Evolutionary conservation across 37 sponge, comb jelly and placozoan genomes (phyloP), one percentile per base, ranked within the genome.

Genomic region (Cliona cf. orientalis): DNA sequence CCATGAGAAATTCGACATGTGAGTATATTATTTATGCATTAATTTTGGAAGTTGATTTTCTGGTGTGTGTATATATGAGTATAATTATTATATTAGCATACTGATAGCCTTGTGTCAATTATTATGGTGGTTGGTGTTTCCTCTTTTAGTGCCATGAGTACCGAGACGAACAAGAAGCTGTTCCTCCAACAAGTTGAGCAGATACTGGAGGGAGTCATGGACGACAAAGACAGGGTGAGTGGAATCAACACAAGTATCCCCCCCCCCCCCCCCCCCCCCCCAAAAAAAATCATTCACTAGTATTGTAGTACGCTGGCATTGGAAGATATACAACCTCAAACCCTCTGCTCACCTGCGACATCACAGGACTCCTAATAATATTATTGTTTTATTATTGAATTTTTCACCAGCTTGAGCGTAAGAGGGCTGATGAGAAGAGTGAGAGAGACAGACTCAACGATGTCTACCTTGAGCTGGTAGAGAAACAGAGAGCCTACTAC

Each of bases 1-100:
- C 60, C 91, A 98, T 83, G 98, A 98, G 56, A 96, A 93, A 70
- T 98, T 95, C 90, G 91, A 96, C 49, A 41, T 84, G 95, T 95
- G 60, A 91, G 91, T 72, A 22, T 21, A 32, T n/a, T n/a, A n/a
- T n/a, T n/a, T n/a, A n/a, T n/a, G n/a, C n/a, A n/a, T n/a, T n/a
- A n/a, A n/a, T n/a, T n/a, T n/a, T n/a, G n/a, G n/a, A n/a, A n/a
- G n/a, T n/a, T n/a, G n/a, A n/a, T n/a, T n/a, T n/a, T n/a, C n/a
- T n/a, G n/a, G n/a, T n/a, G n/a, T n/a, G n/a, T n/a, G n/a, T n/a
- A n/a, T n/a, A n/a, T n/a, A n/a, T 23, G 29, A 12, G 45, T n/a
- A n/a, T 85, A 35, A 23, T 43, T 14, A 53, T 69, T 28, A 72
- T 78, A n/a, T n/a, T n/a, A n/a, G n/a, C n/a, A n/a, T n/a, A n/a